phyloP scores from a whole-genome alignment of 2,888 invertebrate species.

The Unio pictorum region DNA sequence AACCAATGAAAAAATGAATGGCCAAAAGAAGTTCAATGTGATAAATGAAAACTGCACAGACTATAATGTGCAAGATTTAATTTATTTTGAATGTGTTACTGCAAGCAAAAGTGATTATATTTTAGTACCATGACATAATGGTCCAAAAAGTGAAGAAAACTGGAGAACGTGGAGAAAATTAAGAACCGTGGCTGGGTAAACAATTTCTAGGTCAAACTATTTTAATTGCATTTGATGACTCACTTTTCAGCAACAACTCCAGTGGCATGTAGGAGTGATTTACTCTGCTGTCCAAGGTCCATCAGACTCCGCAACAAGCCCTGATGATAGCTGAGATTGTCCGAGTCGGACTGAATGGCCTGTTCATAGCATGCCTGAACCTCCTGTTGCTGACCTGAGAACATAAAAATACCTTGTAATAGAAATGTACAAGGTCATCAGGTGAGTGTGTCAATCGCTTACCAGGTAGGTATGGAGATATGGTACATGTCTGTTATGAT shows the following conservation, averaged over 20 bases:
- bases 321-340: conserved; percentile 72
- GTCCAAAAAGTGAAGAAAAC: too few species aligned
- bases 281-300: conserved; percentile 88
- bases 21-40: background rate
- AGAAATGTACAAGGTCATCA: too few species aligned
- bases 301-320: conserved; percentile 91
- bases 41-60: background rate
- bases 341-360: conserved; percentile 77
- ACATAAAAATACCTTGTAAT: background rate
- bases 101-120: too few species aligned
- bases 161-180: too few species aligned
- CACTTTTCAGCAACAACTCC: conserved; percentile 73
- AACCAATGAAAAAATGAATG: too few species aligned
- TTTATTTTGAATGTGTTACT: background rate
- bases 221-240: conserved; percentile 3
- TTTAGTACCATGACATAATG: too few species aligned
- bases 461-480: too few species aligned
- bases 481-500: too few species aligned
- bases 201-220: background rate
- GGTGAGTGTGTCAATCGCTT: too few species aligned
- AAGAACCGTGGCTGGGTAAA: too few species aligned
- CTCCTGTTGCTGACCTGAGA: conserved; percentile 75
- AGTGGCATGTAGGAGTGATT: conserved; percentile 83
- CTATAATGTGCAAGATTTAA: background rate
- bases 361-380: conserved; percentile 91